A percentile compares a stretch with the other conserved stretches of the same genome.
These are phyloP conservation scores for Scaptomyza reducta DNA, from an alignment of 2,888 invertebrate genomes.

Conservation along the genomic window DNA sequence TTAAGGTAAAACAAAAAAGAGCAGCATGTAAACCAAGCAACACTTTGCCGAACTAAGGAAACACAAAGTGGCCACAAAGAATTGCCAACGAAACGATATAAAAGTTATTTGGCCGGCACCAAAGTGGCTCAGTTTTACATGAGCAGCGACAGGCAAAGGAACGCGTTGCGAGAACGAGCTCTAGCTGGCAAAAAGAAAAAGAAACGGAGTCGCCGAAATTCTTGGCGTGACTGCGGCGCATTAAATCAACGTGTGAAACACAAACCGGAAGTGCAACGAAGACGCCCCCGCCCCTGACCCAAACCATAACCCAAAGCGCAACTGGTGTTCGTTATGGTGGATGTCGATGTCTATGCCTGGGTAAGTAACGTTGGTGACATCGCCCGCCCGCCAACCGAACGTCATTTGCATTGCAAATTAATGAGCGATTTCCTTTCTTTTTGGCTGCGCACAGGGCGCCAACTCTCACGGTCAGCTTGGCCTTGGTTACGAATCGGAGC, in stretches of 20 bases:
- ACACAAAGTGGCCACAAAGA: constrained; percentile 24
- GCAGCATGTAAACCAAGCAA: neutral
- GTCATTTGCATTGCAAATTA: constrained; percentile 77
- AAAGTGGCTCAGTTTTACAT: constrained; percentile 67
- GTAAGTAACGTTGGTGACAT: constrained; percentile 44
- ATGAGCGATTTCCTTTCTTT: constrained; percentile 70
- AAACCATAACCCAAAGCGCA: constrained; percentile 35
- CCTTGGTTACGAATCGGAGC: constrained; percentile 88
- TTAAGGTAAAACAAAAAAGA: neutral
- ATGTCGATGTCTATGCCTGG: constrained; percentile 67
- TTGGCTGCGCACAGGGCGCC: constrained; percentile 87
- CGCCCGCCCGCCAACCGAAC: neutral
- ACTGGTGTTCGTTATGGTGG: constrained; percentile 61
- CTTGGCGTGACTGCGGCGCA: constrained; percentile 72
- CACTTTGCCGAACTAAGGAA: constrained; percentile 2
- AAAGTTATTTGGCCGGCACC: constrained; percentile 65
- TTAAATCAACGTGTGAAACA: constrained; percentile 79
- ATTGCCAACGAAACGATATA: constrained; percentile 53
- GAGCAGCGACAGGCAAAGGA: constrained; percentile 58
- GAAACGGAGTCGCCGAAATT: constrained; percentile 27
- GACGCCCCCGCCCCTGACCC: constrained; percentile 16
- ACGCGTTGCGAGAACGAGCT: constrained; percentile 31
- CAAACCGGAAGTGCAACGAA: constrained; percentile 72
- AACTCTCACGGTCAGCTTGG: constrained; percentile 93
- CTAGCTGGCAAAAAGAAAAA: constrained; percentile 14